phyloP scores from a whole-genome alignment of 2,888 invertebrate genomes.

The Mellilla xanthometata region DNA sequence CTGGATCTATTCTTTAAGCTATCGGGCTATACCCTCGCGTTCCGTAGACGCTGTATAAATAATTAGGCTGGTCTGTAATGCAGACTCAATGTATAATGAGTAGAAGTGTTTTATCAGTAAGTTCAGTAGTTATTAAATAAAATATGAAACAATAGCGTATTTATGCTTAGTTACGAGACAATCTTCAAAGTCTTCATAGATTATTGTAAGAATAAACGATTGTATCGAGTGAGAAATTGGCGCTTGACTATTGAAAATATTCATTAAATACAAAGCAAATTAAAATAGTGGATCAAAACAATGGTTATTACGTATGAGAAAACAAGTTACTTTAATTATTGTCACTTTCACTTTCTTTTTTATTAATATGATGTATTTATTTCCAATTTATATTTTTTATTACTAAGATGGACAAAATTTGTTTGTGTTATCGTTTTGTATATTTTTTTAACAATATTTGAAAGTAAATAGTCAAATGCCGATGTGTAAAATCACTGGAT shows the following conservation, averaged over 20 bases:
- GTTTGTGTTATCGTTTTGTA: conserved; percentile 6
- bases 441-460: conserved; percentile 5
- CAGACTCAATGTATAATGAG: conserved; percentile 67
- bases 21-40: conserved; percentile 35
- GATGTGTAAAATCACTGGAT: conserved; percentile 58
- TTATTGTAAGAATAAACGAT: conserved; percentile 66
- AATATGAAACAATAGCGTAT: conserved; percentile 75
- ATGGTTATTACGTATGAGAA: no score
- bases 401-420: no score
- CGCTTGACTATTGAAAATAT: conserved; percentile 62
- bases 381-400: no score
- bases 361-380: no score
- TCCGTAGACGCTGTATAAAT: conserved; percentile 66
- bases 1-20: no score
- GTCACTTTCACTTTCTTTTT: no score
- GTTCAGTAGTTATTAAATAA: conserved; percentile 74
- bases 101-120: conserved; percentile 61
- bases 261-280: conserved; percentile 12
- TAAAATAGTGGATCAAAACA: not conserved
- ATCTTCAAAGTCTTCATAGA: conserved; percentile 73
- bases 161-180: conserved; percentile 77
- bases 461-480: conserved; percentile 67
- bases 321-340: no score
- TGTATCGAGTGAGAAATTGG: conserved; percentile 63
- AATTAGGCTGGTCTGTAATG: conserved; percentile 63